Conservation (phyloP, 64 coral and sea anemone genomes). For the Pocillopora verrucosa region DNA sequence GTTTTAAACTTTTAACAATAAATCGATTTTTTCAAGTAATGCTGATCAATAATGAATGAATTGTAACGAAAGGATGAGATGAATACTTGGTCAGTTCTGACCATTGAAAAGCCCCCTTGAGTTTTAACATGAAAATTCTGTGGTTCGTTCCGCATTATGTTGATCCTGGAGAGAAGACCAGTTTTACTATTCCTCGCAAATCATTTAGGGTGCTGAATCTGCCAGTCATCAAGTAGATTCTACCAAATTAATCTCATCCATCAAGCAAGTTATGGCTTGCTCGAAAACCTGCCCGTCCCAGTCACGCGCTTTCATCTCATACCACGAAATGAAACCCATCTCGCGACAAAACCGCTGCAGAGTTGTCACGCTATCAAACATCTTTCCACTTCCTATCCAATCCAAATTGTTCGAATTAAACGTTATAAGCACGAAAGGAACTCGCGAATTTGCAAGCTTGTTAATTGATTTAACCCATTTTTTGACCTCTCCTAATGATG, state of each 20-base stretch:
- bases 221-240: too few relatives aligned
- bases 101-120: too few relatives aligned
- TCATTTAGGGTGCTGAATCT: too few relatives aligned
- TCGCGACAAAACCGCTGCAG: slow-evolving; percentile 19
- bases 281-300: slow-evolving; percentile 28
- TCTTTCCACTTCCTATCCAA: slow-evolving; percentile 33
- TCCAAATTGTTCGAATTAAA: slow-evolving; percentile 14
- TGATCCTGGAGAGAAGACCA: too few relatives aligned
- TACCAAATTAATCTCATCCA: slow-evolving; percentile 23
- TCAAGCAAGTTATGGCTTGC: slow-evolving; percentile 5
- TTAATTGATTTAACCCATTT: neutral
- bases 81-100: too few relatives aligned
- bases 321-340: slow-evolving; percentile 4
- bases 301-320: slow-evolving; percentile 25
- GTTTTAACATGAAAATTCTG: too few relatives aligned
- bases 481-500: neutral
- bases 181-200: too few relatives aligned
- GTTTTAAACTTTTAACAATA: too few relatives aligned
- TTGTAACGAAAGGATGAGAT: too few relatives aligned
- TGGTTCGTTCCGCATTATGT: too few relatives aligned
- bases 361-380: slow-evolving; percentile 12
- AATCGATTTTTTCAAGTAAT: too few relatives aligned
- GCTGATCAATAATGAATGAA: too few relatives aligned
- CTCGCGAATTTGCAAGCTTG: neutral
- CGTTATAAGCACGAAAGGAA: slow-evolving; percentile 16